Evolutionary conservation across 2,888 invertebrate genomes (phyloP), one percentile per base, ranked within the genome.

Genomic region (Uloborus plumipes): DNA sequence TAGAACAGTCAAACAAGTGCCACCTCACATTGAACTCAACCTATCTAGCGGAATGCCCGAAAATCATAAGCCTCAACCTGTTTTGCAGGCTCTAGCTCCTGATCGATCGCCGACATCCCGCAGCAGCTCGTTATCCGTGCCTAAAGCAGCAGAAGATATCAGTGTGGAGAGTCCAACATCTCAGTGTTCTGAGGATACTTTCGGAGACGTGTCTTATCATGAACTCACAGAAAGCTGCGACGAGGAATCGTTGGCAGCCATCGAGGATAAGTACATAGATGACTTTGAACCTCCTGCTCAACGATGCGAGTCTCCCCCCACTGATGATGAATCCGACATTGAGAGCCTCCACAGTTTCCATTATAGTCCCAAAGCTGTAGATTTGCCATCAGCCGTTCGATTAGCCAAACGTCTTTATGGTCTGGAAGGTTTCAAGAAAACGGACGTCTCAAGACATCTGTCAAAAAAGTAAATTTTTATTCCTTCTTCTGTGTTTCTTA

Each of bases 381-480:
- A 99, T 90, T 92, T 96, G 87, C 98, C 98, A 0, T 97, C 98
- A 58, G 99, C 99, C 18, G 93, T 94, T 87, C 92, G 98, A 85
- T 92, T 99, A 86, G 99, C 99, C 85, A 98, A 98, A 91, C 92
- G 98, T 88, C 92, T 99, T 69, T 98, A 94, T 91, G 93, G 94
- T 87, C 92, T 99, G 86, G 98, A 99, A 89, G 99, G 98, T 55
- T 99, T 98, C 91, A 97, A 96, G 89, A 97, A 97, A 89, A 95
- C 95, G 53, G 99, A 99, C 89, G 98, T 99, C 3, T 96, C 98
- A 22, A 92, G 97, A 87, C 98, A 99, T 91, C 92, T 99, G 86
- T 95, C 97, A 91, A 99, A 99, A 94, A 97, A 97, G 97, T 98
- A 90, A 91, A 93, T 39, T 75, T 61, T 58, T 31, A 53, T 50